Base-by-base conservation (phyloP, 2,888 invertebrate species). In the Apomyelois bistriatella region DNA sequence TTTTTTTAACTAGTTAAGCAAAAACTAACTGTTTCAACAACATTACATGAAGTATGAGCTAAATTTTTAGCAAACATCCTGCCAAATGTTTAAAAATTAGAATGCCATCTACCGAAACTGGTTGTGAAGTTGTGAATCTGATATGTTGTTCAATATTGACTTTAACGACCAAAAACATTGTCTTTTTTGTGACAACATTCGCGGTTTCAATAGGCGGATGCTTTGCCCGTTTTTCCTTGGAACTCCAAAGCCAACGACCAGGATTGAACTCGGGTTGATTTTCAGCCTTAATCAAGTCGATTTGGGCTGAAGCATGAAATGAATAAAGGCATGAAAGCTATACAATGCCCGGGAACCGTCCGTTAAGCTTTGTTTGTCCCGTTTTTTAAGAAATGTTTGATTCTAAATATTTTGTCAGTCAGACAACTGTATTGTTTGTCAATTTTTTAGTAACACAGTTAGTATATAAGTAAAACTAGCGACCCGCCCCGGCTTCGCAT, bases 261-360 rank as follows among this genome's bases (percentile, higher is more conserved):
- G 62, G 61, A 78, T 74, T 79, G 77, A 76, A 70, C 58, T 43
- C 67, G 76, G 74, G 73, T 75, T 74, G 72, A 70, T 74, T 78
- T 76, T 74, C 69, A 76, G 67, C 69, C 68, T 67, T 63, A 58
- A 60, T 59, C 65, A 62, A 55, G 55, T 64, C 48, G 54, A 40
- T 53, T 58, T 52, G 56, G 65, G 70, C 17, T 28, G 16, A 22
- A 22, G 22, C 22, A 22, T 22, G 22, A 22, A 22, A 22, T 22
- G 22, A 46, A 52, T 12, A 8, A 35, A 36, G 32, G 17, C 43
- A 40, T 17, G 22, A 12, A 43, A 32, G 41, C 56, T 41, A 36
- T 37, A 38, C 53, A 56, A 43, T 30, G 13, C 15, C 38, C 48
- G 47, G 50, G 17, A 46, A 43, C 12, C 12, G 7, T 13, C 36